Evolutionary conservation across 1,140 invertebrate species (phyloP), one percentile per base, ranked within the genome.

Genomic region (Hormaphis cornu): DNA sequence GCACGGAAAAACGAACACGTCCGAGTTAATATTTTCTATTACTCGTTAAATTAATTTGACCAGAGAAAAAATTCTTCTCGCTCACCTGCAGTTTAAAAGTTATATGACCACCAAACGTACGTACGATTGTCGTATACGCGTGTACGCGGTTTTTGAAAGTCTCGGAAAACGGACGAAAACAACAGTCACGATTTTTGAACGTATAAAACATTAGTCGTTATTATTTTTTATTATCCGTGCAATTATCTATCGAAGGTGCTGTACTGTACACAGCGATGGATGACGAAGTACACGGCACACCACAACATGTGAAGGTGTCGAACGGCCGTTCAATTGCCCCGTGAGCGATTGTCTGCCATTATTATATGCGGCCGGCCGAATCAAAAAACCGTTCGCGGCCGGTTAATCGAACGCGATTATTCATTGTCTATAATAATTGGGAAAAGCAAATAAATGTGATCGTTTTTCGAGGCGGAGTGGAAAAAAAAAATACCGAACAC

Each of bases 361-460:
- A n/a, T n/a, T n/a, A n/a, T 66, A 66, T 66, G 33, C 44, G 61
- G 30, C 14, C 28, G 46, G 61, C 28, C 28, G 61, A 66, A 66
- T 66, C 61, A 66, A 66, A 66, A 48, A 50, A 50, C 9, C 28
- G 61, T 66, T 48, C 50, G 26, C n/a, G 61, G 61, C 44, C 42
- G 7, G 61, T 50, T 66, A 48, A 48, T 66, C 61, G 61, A 14
- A 46, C 61, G 28, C 44, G 61, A 66, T 66, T 66, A 66, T 66
- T 66, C 61, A 66, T 66, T 66, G 61, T 66, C 61, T 66, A 50
- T 66, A 66, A 66, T 66, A 66, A 66, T 66, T 66, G 61, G 61
- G 61, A 66, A 66, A 66, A 66, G 61, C 61, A 66, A 66, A 66
- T 66, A 66, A 66, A 66, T 66, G 44, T 48, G 61, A 66, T 66